Conservation (phyloP, 2,888 invertebrate species). For the Drosophila mayaguana region DNA sequence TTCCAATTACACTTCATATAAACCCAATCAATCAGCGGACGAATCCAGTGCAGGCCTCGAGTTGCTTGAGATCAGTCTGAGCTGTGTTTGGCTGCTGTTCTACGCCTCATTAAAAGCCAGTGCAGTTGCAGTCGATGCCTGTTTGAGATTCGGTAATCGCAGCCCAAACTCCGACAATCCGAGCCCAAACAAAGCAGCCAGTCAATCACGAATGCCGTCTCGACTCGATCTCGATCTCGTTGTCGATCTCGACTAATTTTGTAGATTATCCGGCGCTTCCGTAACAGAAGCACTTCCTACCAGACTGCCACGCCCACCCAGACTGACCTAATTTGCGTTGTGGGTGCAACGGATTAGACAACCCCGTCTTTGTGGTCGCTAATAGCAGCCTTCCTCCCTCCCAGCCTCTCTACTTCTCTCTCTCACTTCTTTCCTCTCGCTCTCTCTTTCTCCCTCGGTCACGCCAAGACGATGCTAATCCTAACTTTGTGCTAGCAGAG, state of each 20-base stretch:
- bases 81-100: slow-evolving; percentile 29
- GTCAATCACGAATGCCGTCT: slow-evolving; percentile 54
- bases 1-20: slow-evolving; percentile 3
- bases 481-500: slow-evolving; percentile 73
- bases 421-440: neutral
- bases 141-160: slow-evolving; percentile 43
- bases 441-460: neutral
- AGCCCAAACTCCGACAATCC: slow-evolving; percentile 10
- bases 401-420: neutral
- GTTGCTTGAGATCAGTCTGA: slow-evolving; percentile 7
- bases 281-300: slow-evolving; percentile 54
- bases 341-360: slow-evolving; percentile 54
- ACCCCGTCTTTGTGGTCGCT: slow-evolving; percentile 70
- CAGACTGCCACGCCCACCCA: slow-evolving; percentile 18
- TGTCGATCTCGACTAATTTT: slow-evolving; percentile 64
- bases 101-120: slow-evolving; percentile 43
- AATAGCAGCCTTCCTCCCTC: slow-evolving; percentile 37
- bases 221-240: slow-evolving; percentile 1
- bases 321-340: slow-evolving; percentile 69
- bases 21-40: slow-evolving; percentile 15
- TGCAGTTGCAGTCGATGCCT: slow-evolving; percentile 47
- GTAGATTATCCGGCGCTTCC: slow-evolving; percentile 73
- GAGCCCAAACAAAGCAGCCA: slow-evolving; percentile 15
- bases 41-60: neutral
- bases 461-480: slow-evolving; percentile 71